These are phyloP conservation scores for Syrphus vitripennis DNA, from an alignment of 2,888 invertebrate genomes.

Conservation along the genomic window DNA sequence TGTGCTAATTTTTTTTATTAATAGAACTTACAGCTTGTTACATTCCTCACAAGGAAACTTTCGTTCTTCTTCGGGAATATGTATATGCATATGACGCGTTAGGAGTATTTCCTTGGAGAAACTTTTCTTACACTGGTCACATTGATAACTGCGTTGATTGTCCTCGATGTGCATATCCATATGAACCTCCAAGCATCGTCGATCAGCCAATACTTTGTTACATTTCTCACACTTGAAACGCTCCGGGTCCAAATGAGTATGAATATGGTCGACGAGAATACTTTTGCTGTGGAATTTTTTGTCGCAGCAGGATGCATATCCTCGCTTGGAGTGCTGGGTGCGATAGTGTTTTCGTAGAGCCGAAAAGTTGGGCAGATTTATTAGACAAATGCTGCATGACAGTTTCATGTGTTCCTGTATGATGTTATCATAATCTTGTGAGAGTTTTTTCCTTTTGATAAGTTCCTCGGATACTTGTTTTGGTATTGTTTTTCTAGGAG, in stretches of 20 bases:
- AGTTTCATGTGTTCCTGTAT: constrained; percentile 77
- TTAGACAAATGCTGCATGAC: constrained; percentile 76
- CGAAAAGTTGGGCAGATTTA: constrained; percentile 74
- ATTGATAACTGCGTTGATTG: constrained; percentile 76
- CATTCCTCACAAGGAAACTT: constrained; percentile 76
- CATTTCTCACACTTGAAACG: constrained; percentile 78
- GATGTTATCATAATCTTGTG: constrained; percentile 76
- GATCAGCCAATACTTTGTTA: constrained; percentile 75
- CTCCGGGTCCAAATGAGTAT: constrained; percentile 77
- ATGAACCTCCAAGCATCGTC: constrained; percentile 76
- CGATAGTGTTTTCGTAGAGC: constrained; percentile 75
- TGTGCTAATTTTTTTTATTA: background rate
- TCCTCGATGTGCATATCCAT: constrained; percentile 75
- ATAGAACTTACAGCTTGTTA: constrained; percentile 74
- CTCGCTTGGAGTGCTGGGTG: constrained; percentile 75
- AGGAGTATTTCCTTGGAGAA: constrained; percentile 76
- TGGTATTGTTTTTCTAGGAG: background rate
- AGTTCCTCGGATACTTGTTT: constrained; percentile 51
- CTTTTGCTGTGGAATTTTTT: constrained; percentile 77
- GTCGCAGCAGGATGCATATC: constrained; percentile 78
- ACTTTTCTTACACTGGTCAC: constrained; percentile 77
- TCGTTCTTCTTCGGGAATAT: constrained; percentile 77
- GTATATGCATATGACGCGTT: constrained; percentile 76
- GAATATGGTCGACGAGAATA: constrained; percentile 78
- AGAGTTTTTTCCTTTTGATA: constrained; percentile 52